A percentile compares a stretch with the other conserved stretches of the same genome.
Conservation (phyloP, 2,113 vertebrate species). For the Mesocricetus auratus region DNA sequence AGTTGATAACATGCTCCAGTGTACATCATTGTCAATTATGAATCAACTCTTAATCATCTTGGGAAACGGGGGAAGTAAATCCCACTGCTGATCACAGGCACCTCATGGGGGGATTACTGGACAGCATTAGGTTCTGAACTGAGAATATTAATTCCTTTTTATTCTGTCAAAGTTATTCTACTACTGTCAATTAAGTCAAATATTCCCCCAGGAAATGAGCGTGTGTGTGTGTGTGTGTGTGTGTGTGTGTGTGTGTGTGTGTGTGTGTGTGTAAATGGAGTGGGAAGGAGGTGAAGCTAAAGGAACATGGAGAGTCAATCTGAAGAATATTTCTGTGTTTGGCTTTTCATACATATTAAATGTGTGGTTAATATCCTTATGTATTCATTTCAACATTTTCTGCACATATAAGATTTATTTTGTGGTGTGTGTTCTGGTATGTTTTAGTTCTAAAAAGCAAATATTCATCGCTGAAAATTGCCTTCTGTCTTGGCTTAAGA, state of each 20-base stretch:
- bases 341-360: not conserved
- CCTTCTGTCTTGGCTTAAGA: not conserved
- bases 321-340: not conserved
- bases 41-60: slow-evolving; percentile 54
- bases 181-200: slow-evolving; percentile 65
- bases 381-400: not conserved
- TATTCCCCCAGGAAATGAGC: slow-evolving; percentile 40
- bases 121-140: slow-evolving; percentile 37
- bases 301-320: not conserved
- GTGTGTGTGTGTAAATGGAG: not conserved
- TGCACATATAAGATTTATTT: not conserved
- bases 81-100: slow-evolving; percentile 52
- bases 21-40: slow-evolving; percentile 38
- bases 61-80: slow-evolving; percentile 56
- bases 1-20: slow-evolving; percentile 63
- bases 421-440: not conserved
- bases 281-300: not conserved
- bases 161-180: slow-evolving; percentile 61
- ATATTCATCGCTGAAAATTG: not conserved
- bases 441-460: slow-evolving; percentile 3
- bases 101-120: slow-evolving; percentile 61
- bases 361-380: not conserved
- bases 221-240: not conserved
- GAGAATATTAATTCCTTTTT: slow-evolving; percentile 67
- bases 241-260: not conserved